These are phyloP conservation scores for Arctopsyche grandis DNA, from an alignment of 1,140 invertebrate species.

Conservation along the genomic window DNA sequence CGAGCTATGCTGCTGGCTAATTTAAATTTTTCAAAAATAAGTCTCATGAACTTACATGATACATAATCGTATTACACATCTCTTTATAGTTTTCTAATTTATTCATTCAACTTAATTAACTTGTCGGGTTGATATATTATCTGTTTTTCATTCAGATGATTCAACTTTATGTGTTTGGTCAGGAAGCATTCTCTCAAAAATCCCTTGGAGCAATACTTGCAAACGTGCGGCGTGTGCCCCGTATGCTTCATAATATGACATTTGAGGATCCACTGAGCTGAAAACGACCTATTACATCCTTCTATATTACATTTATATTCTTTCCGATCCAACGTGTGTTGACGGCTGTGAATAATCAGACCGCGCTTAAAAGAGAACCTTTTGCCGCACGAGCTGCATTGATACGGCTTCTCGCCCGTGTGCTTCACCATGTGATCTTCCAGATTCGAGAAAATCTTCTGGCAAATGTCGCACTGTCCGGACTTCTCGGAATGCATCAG, in stretches of 20 bases:
- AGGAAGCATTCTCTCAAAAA: conserved; percentile 47
- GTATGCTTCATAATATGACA: conserved; percentile 49
- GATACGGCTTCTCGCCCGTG: conserved; percentile 49
- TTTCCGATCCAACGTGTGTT: conserved; percentile 42
- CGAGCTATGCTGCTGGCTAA: too few relatives aligned
- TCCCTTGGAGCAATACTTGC: conserved; percentile 47
- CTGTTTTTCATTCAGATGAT: too few relatives aligned
- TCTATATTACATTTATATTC: conserved; percentile 39
- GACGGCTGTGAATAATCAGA: conserved; percentile 23
- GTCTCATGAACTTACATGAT: too few relatives aligned
- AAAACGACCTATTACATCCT: conserved; percentile 40
- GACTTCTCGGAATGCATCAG: conserved; percentile 58
- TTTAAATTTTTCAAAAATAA: too few relatives aligned
- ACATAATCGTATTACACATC: too few relatives aligned
- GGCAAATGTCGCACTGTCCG: conserved; percentile 41
- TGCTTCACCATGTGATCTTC: conserved; percentile 61
- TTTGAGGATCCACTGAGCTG: conserved; percentile 38
- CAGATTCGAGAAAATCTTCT: conserved; percentile 53
- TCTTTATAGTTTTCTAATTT: too few relatives aligned
- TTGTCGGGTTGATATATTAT: neutral
- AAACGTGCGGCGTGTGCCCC: conserved; percentile 43
- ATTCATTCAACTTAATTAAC: neutral
- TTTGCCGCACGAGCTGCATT: conserved; percentile 41
- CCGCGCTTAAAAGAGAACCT: conserved; percentile 30
- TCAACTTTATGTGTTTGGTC: conserved; percentile 43